A percentile compares a stretch with the other conserved stretches of the same genome.
phyloP scores from a whole-genome alignment of 1,140 invertebrate species.

The Lepidostoma basale region DNA sequence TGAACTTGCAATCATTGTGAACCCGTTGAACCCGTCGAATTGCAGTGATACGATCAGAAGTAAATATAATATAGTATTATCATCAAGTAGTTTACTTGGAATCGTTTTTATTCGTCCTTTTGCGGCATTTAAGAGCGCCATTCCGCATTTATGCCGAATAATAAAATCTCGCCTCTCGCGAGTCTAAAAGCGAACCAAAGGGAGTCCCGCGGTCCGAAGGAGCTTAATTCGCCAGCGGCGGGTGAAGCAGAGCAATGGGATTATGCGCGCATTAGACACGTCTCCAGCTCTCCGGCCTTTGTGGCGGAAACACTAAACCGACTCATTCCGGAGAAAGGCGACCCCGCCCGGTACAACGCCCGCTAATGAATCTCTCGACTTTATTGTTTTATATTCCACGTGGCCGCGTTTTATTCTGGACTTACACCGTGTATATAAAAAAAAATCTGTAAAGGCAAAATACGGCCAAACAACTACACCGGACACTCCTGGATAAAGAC shows the following conservation, averaged over 20 bases:
- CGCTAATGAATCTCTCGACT: neutral
- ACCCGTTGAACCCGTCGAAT: no score
- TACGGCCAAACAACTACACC: no score
- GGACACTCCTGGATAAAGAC: no score
- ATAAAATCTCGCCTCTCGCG: neutral
- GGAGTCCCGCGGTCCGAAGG: neutral
- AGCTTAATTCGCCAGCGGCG: constrained; percentile 40
- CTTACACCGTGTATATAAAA: no score
- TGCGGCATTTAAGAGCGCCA: neutral
- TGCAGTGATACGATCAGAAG: no score
- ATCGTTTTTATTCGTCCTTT: no score
- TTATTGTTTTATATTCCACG: neutral
- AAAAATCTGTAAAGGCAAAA: no score
- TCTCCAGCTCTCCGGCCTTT: constrained; percentile 9
- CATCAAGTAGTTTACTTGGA: no score
- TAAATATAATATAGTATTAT: no score
- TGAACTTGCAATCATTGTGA: no score
- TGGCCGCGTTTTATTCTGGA: no score
- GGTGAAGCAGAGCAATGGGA: constrained; percentile 29
- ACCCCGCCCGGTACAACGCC: neutral
- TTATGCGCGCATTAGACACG: constrained; percentile 42
- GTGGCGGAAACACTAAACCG: neutral
- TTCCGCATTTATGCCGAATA: constrained; percentile 4
- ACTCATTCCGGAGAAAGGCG: neutral
- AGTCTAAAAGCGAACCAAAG: constrained; percentile 16